Evolutionary conservation across 2,113 vertebrate species (phyloP).

Genomic region (Chrysemys picta): DNA sequence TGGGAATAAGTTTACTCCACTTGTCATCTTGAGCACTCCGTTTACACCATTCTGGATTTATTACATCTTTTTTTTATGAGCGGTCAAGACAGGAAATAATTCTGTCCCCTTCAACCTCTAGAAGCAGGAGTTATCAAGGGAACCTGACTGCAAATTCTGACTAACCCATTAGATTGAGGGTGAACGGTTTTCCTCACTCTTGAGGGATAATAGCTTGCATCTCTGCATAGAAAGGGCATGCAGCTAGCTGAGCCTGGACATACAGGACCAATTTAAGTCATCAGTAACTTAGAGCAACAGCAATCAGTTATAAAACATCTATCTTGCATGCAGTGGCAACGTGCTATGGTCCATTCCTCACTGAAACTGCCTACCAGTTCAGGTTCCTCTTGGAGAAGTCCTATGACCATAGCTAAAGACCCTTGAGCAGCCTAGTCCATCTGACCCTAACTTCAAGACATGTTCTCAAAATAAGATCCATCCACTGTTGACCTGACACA

Average conservation of each 20-base stretch:
- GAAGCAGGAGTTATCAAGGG: conserved; percentile 18
- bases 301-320: not conserved
- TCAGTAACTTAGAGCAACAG: not conserved
- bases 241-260: not conserved
- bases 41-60: not conserved
- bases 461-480: not conserved
- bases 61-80: not conserved
- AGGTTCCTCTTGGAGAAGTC: not conserved
- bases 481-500: not conserved
- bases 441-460: not conserved
- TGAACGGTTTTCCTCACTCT: rapidly evolving
- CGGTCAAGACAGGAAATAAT: conserved; percentile 19
- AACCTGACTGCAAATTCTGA: not conserved
- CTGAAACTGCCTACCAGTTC: not conserved
- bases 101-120: conserved; percentile 15
- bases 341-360: not conserved
- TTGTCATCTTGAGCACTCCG: not conserved
- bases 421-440: not conserved
- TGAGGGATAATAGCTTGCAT: not conserved
- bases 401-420: not conserved
- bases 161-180: not conserved
- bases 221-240: rapidly evolving
- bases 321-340: not conserved
- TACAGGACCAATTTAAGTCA: not conserved
- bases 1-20: conserved; percentile 8